phyloP scores from a whole-genome alignment of 2,113 vertebrate genomes.

The Psammodynastes pulverulentus region DNA sequence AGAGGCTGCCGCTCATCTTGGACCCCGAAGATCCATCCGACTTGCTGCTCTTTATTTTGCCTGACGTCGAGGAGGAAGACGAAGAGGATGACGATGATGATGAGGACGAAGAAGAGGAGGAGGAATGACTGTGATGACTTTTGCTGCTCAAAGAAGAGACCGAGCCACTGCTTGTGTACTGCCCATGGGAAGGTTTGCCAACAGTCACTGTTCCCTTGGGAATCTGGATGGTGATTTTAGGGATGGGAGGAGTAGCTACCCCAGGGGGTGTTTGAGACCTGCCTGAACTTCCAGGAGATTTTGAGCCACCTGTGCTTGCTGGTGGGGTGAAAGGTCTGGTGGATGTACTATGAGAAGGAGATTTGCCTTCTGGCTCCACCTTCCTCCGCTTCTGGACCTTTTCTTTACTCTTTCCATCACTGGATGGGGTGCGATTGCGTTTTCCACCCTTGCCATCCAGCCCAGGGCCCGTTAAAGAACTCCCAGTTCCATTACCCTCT shows the following conservation, averaged over 20 bases:
- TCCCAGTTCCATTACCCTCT: conserved; percentile 76
- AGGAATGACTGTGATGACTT: conserved; percentile 94
- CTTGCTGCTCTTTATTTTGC: conserved; percentile 93
- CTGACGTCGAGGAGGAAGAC: conserved; percentile 81
- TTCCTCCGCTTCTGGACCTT: conserved; percentile 95
- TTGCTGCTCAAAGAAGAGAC: conserved; percentile 82
- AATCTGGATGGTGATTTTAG: conserved; percentile 98
- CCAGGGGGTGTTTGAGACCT: conserved; percentile 93
- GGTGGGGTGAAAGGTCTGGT: conserved; percentile 92
- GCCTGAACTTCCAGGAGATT: conserved; percentile 92
- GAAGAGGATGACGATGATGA: conserved; percentile 82
- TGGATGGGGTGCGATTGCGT: conserved; percentile 93
- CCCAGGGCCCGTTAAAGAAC: conserved; percentile 70
- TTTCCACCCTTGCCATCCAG: conserved; percentile 87
- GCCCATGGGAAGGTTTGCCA: conserved; percentile 90
- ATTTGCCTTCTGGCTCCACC: conserved; percentile 90
- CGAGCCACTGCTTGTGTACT: conserved; percentile 89
- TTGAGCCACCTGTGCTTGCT: conserved; percentile 88
- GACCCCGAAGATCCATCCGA: conserved; percentile 85
- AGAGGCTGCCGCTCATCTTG: conserved; percentile 82
- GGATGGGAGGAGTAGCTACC: conserved; percentile 92
- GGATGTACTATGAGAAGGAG: conserved; percentile 89
- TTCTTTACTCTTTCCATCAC: conserved; percentile 94
- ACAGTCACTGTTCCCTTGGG: conserved; percentile 92
- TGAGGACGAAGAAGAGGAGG: conserved; percentile 80